These are phyloP conservation scores for Mallateleia sp. DNA, from an alignment of 2,888 invertebrate species.

Conservation along the genomic window DNA sequence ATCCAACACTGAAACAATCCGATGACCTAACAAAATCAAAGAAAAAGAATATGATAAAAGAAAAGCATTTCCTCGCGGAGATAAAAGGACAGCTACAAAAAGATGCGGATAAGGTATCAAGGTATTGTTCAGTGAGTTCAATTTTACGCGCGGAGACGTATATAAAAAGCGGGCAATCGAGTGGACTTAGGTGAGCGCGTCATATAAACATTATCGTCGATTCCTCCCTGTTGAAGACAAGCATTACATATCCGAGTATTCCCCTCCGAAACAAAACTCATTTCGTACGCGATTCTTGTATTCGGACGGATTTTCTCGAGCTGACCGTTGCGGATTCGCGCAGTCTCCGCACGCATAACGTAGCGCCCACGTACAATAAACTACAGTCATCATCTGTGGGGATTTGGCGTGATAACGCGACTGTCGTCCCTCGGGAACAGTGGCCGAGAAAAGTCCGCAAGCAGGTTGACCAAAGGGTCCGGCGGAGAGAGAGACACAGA, in stretches of 20 bases:
- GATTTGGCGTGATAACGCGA: slow-evolving; percentile 89
- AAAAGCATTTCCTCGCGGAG: not conserved
- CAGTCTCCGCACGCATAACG: slow-evolving; percentile 72
- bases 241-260: slow-evolving; percentile 59
- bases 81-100: slow-evolving; percentile 42
- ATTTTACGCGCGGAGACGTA: slow-evolving; percentile 39
- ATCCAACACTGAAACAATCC: too few relatives aligned
- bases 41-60: slow-evolving; percentile 1
- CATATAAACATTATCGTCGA: slow-evolving; percentile 63
- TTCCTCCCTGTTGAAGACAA: slow-evolving; percentile 36
- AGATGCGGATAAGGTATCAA: slow-evolving; percentile 39
- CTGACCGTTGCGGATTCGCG: slow-evolving; percentile 77
- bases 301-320: slow-evolving; percentile 84
- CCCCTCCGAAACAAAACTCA: slow-evolving; percentile 83
- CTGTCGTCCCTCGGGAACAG: slow-evolving; percentile 82
- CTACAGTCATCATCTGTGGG: slow-evolving; percentile 89
- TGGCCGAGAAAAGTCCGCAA: slow-evolving; percentile 76
- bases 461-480: slow-evolving; percentile 70
- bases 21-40: too few relatives aligned
- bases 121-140: slow-evolving; percentile 49
- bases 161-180: slow-evolving; percentile 66
- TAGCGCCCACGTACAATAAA: slow-evolving; percentile 88
- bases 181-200: slow-evolving; percentile 71
- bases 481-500: not conserved
- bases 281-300: slow-evolving; percentile 88